Conservation (phyloP, 1,140 invertebrate species). For the Zaprionus lachaisei region DNA sequence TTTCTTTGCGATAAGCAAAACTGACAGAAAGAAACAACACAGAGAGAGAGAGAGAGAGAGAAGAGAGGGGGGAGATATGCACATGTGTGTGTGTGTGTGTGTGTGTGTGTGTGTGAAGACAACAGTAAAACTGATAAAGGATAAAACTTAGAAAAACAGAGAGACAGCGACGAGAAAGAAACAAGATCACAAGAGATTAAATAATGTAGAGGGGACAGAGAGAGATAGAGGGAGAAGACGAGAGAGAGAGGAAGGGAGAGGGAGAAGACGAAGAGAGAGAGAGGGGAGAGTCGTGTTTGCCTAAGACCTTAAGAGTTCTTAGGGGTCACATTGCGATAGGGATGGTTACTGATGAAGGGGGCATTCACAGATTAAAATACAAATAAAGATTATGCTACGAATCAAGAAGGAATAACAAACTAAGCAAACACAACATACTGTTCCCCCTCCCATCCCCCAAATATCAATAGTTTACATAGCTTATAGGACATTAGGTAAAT, state of each 20-base stretch:
- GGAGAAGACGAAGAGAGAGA: not conserved
- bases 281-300: not conserved
- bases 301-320: not conserved
- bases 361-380: not conserved
- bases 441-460: too few species aligned
- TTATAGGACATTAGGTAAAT: too few species aligned
- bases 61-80: not conserved
- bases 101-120: not conserved
- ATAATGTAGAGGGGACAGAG: too few species aligned
- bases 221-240: not conserved
- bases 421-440: not conserved
- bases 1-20: slow-evolving; percentile 61
- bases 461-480: too few species aligned
- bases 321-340: slow-evolving; percentile 4
- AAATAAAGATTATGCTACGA: slow-evolving; percentile 1
- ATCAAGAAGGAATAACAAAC: not conserved
- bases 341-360: not conserved
- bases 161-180: not conserved
- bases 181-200: not conserved
- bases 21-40: slow-evolving; percentile 26
- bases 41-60: too few species aligned
- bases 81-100: too few species aligned
- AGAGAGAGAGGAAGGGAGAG: not conserved
- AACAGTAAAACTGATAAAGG: not conserved
- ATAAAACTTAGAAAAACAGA: not conserved